phyloP scores from a whole-genome alignment of 1,140 invertebrate species.

The Holcopasites calliopsidis region DNA sequence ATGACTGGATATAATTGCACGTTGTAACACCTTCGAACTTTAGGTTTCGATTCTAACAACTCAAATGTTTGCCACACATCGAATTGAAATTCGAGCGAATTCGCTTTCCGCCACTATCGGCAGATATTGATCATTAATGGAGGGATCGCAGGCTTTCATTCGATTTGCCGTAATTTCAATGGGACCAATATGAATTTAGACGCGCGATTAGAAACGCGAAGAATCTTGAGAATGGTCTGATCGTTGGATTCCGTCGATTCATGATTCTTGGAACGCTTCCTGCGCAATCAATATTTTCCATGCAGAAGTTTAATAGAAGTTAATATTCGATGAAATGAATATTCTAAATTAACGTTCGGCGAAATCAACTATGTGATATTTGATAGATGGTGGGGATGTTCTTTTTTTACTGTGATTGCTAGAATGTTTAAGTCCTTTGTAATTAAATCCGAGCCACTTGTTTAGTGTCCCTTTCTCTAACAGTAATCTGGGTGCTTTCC shows the following conservation, averaged over 20 bases:
- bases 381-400: no score
- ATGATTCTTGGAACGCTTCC: not conserved
- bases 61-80: not conserved
- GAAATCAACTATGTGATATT: no score
- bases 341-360: no score
- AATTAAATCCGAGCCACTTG: not conserved
- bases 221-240: not conserved
- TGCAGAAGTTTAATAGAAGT: no score
- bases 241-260: not conserved
- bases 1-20: no score
- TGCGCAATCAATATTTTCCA: not conserved
- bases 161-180: conserved; percentile 14
- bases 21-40: no score
- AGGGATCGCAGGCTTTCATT: not conserved
- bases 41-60: not conserved
- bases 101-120: not conserved
- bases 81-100: no score
- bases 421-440: not conserved
- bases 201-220: not conserved
- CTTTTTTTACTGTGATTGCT: not conserved
- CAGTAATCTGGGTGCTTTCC: not conserved
- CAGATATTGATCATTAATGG: conserved; percentile 13
- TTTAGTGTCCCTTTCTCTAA: no score
- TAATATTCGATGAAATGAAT: no score
- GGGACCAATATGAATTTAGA: not conserved